These are phyloP conservation scores for Heliconius ismenius DNA, from an alignment of 2,888 invertebrate species.

Conservation along the genomic window DNA sequence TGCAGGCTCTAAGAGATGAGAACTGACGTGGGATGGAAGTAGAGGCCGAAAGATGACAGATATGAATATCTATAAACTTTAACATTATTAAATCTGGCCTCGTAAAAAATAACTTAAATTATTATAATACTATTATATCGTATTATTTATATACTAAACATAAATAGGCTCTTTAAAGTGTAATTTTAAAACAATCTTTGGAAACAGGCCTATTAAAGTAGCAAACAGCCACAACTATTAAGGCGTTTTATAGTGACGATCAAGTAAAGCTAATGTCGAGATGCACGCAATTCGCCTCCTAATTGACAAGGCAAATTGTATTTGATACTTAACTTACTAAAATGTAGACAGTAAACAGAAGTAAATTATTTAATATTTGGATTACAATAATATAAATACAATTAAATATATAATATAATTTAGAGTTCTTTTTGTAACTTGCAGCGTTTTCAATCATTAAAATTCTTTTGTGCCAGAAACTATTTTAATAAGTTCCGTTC, in stretches of 20 bases:
- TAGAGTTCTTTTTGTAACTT: neutral
- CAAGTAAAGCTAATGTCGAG: slow-evolving; percentile 25
- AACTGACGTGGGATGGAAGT: slow-evolving; percentile 65
- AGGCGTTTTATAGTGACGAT: slow-evolving; percentile 22
- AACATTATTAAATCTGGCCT: slow-evolving; percentile 58
- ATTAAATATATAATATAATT: neutral
- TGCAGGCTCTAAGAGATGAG: slow-evolving; percentile 54
- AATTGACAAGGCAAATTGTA: slow-evolving; percentile 39
- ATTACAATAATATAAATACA: neutral
- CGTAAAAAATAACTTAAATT: slow-evolving; percentile 46
- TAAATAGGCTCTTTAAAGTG: slow-evolving; percentile 37
- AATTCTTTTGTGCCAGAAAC: slow-evolving; percentile 46
- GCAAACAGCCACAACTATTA: slow-evolving; percentile 26
- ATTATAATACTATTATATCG: slow-evolving; percentile 40
- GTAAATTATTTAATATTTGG: slow-evolving; percentile 42
- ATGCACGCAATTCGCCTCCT: slow-evolving; percentile 37
- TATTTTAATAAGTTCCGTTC: slow-evolving; percentile 67
- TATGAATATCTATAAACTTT: slow-evolving; percentile 65
- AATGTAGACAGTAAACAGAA: too few relatives aligned
- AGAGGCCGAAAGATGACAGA: slow-evolving; percentile 73
- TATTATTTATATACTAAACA: slow-evolving; percentile 40
- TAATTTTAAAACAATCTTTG: slow-evolving; percentile 42
- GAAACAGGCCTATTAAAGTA: slow-evolving; percentile 30
- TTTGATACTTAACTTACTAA: too few relatives aligned
- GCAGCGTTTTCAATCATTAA: slow-evolving; percentile 29